Conservation (phyloP, 2,113 vertebrate species). For the Sphaerodactylus townsendi region DNA sequence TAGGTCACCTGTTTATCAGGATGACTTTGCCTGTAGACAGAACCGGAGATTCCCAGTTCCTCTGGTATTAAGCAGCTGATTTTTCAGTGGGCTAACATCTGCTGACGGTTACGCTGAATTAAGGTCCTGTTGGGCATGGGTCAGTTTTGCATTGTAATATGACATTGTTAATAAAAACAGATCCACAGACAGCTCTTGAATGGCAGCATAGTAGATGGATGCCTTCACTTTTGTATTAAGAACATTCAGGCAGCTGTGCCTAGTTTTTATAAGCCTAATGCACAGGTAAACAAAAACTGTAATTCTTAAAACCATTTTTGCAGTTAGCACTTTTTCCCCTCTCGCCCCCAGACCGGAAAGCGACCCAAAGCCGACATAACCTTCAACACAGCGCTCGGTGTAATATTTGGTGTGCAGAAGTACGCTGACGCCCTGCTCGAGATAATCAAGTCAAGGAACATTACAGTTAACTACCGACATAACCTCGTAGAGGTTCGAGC, state of each 20-base stretch:
- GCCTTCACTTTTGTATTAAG: too few species aligned
- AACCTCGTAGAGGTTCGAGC: slow-evolving; percentile 91
- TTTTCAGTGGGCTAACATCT: too few species aligned
- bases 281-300: background rate
- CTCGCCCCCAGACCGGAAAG: slow-evolving; percentile 84
- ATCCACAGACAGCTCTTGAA: background rate
- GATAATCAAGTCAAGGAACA: slow-evolving; percentile 80
- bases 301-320: background rate
- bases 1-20: too few species aligned
- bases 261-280: background rate
- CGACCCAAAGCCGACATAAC: slow-evolving; percentile 81
- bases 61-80: too few species aligned
- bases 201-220: background rate
- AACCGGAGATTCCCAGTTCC: too few species aligned
- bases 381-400: slow-evolving; percentile 85
- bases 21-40: too few species aligned
- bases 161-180: too few species aligned
- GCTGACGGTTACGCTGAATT: too few species aligned
- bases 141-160: too few species aligned
- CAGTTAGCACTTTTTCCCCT: too few species aligned
- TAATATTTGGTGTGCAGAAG: slow-evolving; percentile 87
- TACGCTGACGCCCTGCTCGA: slow-evolving; percentile 89
- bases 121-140: too few species aligned
- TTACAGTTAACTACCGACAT: slow-evolving; percentile 84
- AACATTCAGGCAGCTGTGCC: background rate